Evolutionary conservation across 2,797 vertebrate genomes (phyloP), one percentile per base, ranked within the genome.

Genomic region (Pipistrellus pygmaeus): DNA sequence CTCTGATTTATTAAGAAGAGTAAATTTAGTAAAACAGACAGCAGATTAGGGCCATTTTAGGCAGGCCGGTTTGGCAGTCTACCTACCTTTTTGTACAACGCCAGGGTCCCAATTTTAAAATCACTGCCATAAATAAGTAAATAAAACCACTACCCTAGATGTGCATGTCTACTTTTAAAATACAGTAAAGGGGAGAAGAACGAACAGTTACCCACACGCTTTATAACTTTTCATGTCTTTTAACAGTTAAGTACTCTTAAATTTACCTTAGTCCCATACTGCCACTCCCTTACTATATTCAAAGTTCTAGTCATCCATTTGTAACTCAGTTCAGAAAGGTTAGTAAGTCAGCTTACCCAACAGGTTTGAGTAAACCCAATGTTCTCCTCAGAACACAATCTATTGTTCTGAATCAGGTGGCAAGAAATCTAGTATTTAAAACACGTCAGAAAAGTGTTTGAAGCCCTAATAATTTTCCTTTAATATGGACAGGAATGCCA

Each of bases 341-440:
- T 84, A n/a, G 25, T 48, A 62, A 7, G 51, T 73, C 46, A 6
- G 25, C 21, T 25, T 83, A 62, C 44, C 53, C 44, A 81, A 7
- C 0, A 46, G 38, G 9, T 51, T 55, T 64, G n/a, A 48, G n/a
- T 57, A n/a, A 82, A 60, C n/a, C 46, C n/a, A 51, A 2, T 21
- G 8, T 55, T 55, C 46, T 71, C 72, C 78, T 88, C 55, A 88
- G n/a, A 88, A 84, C 53, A 51, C 13, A 69, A 78, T 9, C 51
- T 30, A 30, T 12, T 88, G 13, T 72, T 78, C 80, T 84, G 38
- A 84, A 92, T 64, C 80, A 57, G 46, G 55, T 66, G 73, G 64
- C 66, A 66, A 78, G 60, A 88, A 66, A 85, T 46, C 55, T 17
- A 85, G 27, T 87, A 72, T 71, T 83, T 77, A 88, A 84, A 69